These are phyloP conservation scores for Euphydryas editha DNA, from an alignment of 2,888 invertebrate genomes.

Conservation along the genomic window DNA sequence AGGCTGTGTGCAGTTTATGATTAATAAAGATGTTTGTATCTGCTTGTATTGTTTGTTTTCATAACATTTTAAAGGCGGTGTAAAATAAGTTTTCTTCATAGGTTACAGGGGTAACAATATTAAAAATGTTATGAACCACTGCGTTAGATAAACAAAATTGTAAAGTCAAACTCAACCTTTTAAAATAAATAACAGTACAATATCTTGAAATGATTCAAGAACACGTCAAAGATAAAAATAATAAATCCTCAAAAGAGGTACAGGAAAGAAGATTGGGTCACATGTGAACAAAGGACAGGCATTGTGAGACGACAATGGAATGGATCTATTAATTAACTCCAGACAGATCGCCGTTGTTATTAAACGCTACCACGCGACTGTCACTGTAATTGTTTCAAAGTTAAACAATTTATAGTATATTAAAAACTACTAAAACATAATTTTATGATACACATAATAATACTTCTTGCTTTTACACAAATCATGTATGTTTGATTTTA, in stretches of 20 bases:
- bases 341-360: constrained; percentile 53
- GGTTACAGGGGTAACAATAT: too few relatives aligned
- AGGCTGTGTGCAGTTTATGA: too few relatives aligned
- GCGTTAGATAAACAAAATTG: too few relatives aligned
- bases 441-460: too few relatives aligned
- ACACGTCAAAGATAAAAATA: constrained; percentile 10
- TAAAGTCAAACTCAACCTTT: too few relatives aligned
- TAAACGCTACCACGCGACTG: constrained; percentile 18
- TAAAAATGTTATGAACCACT: too few relatives aligned
- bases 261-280: constrained; percentile 17
- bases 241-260: not conserved
- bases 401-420: not conserved
- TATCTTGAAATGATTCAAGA: not conserved
- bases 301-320: constrained; percentile 60
- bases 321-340: constrained; percentile 65
- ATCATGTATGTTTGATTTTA: too few relatives aligned
- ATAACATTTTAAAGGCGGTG: too few relatives aligned
- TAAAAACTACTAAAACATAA: not conserved
- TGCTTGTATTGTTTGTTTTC: too few relatives aligned
- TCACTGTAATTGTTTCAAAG: constrained; percentile 12
- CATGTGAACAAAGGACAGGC: constrained; percentile 26
- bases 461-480: too few relatives aligned
- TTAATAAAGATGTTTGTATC: too few relatives aligned
- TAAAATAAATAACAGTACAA: not conserved
- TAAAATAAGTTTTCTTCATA: too few relatives aligned